phyloP scores from a whole-genome alignment of 2,888 invertebrate genomes.

The Andrena flavipes region DNA sequence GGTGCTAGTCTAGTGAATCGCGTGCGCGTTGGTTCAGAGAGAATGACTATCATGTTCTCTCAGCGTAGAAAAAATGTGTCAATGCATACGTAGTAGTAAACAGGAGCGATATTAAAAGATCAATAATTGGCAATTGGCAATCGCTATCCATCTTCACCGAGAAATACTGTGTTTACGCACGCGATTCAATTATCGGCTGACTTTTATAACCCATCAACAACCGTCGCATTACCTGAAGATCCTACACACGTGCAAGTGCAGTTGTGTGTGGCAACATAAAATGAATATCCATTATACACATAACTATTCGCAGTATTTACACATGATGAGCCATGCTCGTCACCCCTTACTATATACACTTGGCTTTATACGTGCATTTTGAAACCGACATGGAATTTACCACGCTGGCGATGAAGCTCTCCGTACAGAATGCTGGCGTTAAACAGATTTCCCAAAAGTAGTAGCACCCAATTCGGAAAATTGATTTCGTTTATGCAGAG shows the following conservation, averaged over 20 bases:
- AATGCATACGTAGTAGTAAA: neutral
- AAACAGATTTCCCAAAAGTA: neutral
- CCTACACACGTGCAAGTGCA: neutral
- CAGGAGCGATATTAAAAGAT: neutral
- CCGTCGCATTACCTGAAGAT: neutral
- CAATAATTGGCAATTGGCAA: neutral
- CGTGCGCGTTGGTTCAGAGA: neutral
- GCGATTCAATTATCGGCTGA: neutral
- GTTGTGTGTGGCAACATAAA: neutral
- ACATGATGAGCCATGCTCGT: neutral
- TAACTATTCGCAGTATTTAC: neutral
- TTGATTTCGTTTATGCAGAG: neutral
- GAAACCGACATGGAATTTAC: constrained; percentile 20
- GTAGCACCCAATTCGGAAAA: neutral
- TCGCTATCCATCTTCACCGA: neutral
- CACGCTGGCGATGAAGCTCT: constrained; percentile 7
- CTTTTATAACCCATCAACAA: constrained; percentile 15
- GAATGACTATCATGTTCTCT: neutral
- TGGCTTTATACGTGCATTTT: constrained; percentile 6
- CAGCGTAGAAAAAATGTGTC: neutral
- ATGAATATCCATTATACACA: neutral
- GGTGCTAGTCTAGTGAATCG: neutral
- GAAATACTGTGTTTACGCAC: neutral
- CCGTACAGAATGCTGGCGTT: neutral
- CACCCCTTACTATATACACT: constrained; percentile 1